Evolutionary conservation across 37 sponge, comb jelly and placozoan species (phyloP).

Genomic region (Oscarella lobularis): DNA sequence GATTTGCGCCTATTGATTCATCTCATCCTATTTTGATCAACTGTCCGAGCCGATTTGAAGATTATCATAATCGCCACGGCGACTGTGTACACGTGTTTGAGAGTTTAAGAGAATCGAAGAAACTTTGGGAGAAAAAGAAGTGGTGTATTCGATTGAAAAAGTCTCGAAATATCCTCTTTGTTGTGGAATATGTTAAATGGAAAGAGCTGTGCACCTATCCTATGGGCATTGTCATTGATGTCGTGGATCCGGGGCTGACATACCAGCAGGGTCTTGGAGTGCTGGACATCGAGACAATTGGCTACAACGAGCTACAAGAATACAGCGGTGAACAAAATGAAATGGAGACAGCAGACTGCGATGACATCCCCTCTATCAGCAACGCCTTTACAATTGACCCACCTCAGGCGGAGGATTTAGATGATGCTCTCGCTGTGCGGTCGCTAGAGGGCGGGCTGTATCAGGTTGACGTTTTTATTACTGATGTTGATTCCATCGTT

Average conservation of each 20-base stretch:
- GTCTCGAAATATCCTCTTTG: no score
- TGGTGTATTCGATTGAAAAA: no score
- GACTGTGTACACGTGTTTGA: no score
- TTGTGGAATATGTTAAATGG: background rate
- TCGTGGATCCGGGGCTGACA: background rate
- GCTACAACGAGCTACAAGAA: background rate
- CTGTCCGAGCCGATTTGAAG: no score
- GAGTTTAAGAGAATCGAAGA: no score
- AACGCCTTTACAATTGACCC: conserved; percentile 1
- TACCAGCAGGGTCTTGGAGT: background rate
- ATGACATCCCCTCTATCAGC: background rate
- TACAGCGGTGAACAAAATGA: background rate
- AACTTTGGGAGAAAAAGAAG: no score
- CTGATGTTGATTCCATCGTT: background rate
- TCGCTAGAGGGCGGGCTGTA: background rate
- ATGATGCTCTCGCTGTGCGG: background rate
- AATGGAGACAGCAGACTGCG: background rate
- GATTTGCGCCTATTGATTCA: no score
- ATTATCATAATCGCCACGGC: no score
- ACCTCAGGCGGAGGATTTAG: background rate
- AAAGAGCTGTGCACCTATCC: background rate
- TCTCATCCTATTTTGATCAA: no score
- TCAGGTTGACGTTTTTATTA: background rate
- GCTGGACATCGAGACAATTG: background rate
- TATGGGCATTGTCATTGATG: background rate